These are phyloP conservation scores for Platichthys stellatus DNA, from an alignment of 2,113 vertebrate genomes.

Conservation along the genomic window DNA sequence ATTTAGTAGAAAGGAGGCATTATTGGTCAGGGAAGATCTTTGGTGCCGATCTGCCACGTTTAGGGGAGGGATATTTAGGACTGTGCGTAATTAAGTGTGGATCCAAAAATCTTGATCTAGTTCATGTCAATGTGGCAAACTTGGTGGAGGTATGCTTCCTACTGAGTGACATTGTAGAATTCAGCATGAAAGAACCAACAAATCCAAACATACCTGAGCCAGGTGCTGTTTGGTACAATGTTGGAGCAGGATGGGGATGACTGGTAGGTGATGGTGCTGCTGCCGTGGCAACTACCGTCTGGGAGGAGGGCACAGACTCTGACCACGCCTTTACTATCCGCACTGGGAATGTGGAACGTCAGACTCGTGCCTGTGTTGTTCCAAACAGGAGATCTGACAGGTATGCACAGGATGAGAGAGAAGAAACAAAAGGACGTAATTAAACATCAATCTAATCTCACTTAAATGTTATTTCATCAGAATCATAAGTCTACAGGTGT, in stretches of 20 bases:
- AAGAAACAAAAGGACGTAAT: neutral
- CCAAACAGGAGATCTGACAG: conserved; percentile 62
- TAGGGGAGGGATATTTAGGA: too few species aligned
- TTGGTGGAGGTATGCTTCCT: too few species aligned
- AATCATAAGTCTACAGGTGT: too few species aligned
- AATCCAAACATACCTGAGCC: conserved; percentile 57
- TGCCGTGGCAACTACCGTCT: conserved; percentile 59
- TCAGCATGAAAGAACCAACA: neutral
- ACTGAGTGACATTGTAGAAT: neutral
- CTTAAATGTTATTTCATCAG: neutral
- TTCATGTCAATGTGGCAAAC: too few species aligned
- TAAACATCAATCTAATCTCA: neutral
- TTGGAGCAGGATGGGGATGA: conserved; percentile 55
- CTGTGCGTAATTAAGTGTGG: too few species aligned
- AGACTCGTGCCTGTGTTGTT: conserved; percentile 40
- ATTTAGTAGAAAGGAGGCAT: too few species aligned
- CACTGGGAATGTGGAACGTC: conserved; percentile 61
- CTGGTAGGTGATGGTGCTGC: conserved; percentile 38
- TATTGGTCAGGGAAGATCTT: too few species aligned
- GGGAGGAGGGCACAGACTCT: conserved; percentile 51
- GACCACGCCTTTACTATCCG: conserved; percentile 35
- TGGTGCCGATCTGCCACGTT: too few species aligned
- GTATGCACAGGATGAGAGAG: neutral
- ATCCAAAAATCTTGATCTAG: too few species aligned
- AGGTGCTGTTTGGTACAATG: conserved; percentile 44